Evolutionary conservation across 2,797 vertebrate genomes (phyloP), one percentile per base, ranked within the genome.

Genomic region (Phalanger gymnotis): DNA sequence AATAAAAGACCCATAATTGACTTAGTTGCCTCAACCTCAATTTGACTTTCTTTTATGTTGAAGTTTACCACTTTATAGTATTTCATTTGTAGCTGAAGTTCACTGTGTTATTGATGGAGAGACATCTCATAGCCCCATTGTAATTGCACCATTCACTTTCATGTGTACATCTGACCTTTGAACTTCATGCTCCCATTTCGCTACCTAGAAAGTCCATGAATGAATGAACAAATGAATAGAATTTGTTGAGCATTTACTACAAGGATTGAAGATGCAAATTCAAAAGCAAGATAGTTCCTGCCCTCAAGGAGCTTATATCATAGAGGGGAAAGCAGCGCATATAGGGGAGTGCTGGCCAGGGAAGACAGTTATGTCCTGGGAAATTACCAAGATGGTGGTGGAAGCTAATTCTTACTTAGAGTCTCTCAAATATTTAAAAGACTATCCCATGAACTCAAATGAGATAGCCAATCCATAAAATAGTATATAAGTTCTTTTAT

Each of bases 41-140:
- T 96, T 96, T 97, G 96, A 91, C 96, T 97, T 96, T 96, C 95
- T 98, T 98, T 98, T 98, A 97, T 97, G 55, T 90, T 98, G 97
- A 98, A 98, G 98, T 98, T 98, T 97, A 97, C 98, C 98, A 98
- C 98, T 99, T 98, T 98, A 97, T 97, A 98, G 99, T 93, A 99
- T 99, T 99, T 99, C 99, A 99, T 99, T 99, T 99, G 96, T 97
- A 47, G 91, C 99, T 98, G 98, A 99, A 98, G 98, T 97, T 97
- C 97, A 97, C 99, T 99, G 98, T 99, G 99, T 99, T 99, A 99
- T 99, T 99, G 99, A 99, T 99, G 98, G 98, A 98, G 97, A 99
- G 98, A 95, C 98, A 93, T 98, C 93, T 98, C 97, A 87, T 31
- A 97, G 98, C 96, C 97, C 95, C 92, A 56, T 97, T 92, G 94